Conservation (phyloP, 2,113 vertebrate genomes). For the Perca fluviatilis region DNA sequence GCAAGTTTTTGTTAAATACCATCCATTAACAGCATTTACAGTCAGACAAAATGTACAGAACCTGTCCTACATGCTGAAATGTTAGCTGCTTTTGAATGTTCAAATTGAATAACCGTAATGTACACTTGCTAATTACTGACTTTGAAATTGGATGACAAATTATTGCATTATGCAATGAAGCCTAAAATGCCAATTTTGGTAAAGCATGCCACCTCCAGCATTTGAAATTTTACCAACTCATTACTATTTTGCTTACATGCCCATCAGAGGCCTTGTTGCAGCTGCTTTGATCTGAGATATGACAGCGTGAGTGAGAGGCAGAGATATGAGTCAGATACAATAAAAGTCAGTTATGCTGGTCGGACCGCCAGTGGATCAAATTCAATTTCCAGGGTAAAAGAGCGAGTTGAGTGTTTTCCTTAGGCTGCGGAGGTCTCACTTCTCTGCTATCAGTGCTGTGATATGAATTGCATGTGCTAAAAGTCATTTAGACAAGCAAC, state of each 20-base stretch:
- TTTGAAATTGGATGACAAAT: conserved; percentile 10
- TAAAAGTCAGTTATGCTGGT: conserved; percentile 42
- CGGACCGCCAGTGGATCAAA: conserved; percentile 51
- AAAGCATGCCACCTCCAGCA: conserved; percentile 1
- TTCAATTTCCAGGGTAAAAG: conserved; percentile 58
- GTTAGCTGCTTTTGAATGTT: conserved; percentile 8
- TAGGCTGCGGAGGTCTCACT: conserved; percentile 39
- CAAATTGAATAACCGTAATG: conserved; percentile 2
- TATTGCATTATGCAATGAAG: conserved; percentile 31
- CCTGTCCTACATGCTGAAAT: conserved; percentile 5
- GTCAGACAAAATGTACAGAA: conserved; percentile 1
- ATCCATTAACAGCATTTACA: conserved; percentile 11
- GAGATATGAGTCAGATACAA: conserved; percentile 48
- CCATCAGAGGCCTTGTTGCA: conserved; percentile 18
- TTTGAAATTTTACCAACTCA: conserved; percentile 24
- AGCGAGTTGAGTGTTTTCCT: conserved; percentile 52
- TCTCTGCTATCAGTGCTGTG: conserved; percentile 45
- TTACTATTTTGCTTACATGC: conserved; percentile 42
- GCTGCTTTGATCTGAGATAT: conserved; percentile 24
- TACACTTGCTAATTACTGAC: not conserved
- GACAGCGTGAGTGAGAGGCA: conserved; percentile 34
- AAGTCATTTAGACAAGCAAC: conserved; percentile 47
- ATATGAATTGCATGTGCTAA: conserved; percentile 13
- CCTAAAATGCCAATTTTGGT: conserved; percentile 20
- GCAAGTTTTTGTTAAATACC: not conserved